Evolutionary conservation across 2,113 vertebrate genomes (phyloP).

Genomic region (Hippocampus mohnikei): DNA sequence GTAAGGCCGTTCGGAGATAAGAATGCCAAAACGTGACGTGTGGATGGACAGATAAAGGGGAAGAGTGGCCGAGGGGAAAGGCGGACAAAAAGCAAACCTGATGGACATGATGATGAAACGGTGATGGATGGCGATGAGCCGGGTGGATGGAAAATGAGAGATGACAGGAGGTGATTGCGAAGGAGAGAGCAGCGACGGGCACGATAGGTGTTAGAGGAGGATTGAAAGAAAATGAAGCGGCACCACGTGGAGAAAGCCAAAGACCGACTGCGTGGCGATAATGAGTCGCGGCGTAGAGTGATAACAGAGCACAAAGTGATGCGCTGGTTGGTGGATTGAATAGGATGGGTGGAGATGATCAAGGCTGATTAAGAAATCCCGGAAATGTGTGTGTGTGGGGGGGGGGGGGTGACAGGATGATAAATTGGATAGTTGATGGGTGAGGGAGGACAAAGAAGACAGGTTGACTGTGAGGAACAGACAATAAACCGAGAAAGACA

Average conservation of each 20-base stretch:
- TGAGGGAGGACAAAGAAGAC: conserved; percentile 7
- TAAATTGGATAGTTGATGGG: conserved; percentile 27
- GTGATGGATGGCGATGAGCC: conserved; percentile 31
- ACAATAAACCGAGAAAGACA: conserved; percentile 5
- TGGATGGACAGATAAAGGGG: conserved; percentile 42
- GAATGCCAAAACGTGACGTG: conserved; percentile 46
- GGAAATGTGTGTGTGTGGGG: not conserved
- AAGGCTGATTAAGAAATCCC: not conserved
- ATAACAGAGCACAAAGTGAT: conserved; percentile 27
- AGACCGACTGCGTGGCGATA: conserved; percentile 21
- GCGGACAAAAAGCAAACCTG: conserved; percentile 9
- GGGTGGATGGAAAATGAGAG: conserved; percentile 5
- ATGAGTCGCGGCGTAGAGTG: not conserved
- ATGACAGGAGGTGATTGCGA: conserved; percentile 24
- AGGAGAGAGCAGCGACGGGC: conserved; percentile 4
- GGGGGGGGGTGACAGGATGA: conserved; percentile 17
- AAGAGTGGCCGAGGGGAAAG: not conserved
- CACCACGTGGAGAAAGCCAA: conserved; percentile 7
- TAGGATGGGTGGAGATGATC: conserved; percentile 1
- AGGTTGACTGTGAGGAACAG: not conserved
- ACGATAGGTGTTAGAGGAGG: conserved; percentile 28
- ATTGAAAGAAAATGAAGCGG: conserved; percentile 30
- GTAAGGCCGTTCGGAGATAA: conserved; percentile 41
- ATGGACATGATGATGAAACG: conserved; percentile 37
- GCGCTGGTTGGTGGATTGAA: conserved; percentile 17